Base-by-base conservation (phyloP, 2,888 invertebrate species). In the Pandemis cinnamomeana region DNA sequence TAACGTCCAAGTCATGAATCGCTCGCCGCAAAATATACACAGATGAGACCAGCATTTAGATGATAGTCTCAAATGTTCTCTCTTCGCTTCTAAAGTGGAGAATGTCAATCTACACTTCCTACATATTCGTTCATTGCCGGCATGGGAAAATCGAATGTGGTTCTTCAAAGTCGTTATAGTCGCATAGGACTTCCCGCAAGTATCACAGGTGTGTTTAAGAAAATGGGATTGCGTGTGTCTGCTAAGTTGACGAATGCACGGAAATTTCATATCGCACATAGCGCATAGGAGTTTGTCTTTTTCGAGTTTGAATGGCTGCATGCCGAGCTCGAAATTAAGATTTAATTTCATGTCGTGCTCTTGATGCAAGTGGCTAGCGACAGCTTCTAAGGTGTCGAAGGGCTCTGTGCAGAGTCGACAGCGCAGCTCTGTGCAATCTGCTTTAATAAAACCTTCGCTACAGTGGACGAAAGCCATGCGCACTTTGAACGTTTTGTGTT, bases 151-250 rank as follows among this genome's bases (percentile, higher is more conserved):
- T 13, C 86, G 84, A 36, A 89, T 89, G 70, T 93, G 93, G 44
- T 87, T 86, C 20, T 86, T 84, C 8, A 93, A 72, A 0, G 91
- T 84, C 0, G 91, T 90, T 13, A 84, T 87, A 0, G 91, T 91
- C 0, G 91, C 86, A 74, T 91, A 93, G 0, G 90, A 90, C 73
- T 91, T 93, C 0, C 93, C 93, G 62, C 93, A 94, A 2, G 89
- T 84, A 27, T 93, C 93, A 70, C 93, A 94, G 0, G 91, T 92
- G 78, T 84, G 91, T 46, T 88, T 88, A 8, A 87, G 80, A 77
- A 91, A 94, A 76, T 94, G 93, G 0, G 85, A 82, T 67, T 91
- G 89, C 0, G 91, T 91, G 76, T 94, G 93, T 20, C 91, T 84
- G 68, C 91, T 91, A 2, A 93, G 79, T 62, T 91, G 89, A 7